Conservation (phyloP, 2,113 vertebrate species). For the Lethenteron camtschaticum region DNA sequence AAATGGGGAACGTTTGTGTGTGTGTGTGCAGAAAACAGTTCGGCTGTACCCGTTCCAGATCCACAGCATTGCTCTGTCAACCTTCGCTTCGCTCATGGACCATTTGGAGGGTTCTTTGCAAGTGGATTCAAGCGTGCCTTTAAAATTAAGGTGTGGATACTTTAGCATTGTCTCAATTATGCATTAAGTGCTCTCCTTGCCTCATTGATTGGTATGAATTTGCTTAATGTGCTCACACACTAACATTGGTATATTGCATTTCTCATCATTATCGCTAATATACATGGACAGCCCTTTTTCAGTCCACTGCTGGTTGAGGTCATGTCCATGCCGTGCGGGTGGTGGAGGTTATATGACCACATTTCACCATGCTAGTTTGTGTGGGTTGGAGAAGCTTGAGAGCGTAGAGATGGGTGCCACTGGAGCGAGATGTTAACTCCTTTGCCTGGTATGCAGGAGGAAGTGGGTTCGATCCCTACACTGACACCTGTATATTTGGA, state of each 20-base stretch:
- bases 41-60: slow-evolving; percentile 90
- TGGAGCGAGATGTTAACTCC: neutral
- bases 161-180: too few species aligned
- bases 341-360: too few species aligned
- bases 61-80: slow-evolving; percentile 83
- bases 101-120: slow-evolving; percentile 89
- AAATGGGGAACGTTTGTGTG: too few species aligned
- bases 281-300: too few species aligned
- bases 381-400: neutral
- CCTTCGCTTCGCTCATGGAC: slow-evolving; percentile 77
- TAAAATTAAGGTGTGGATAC: slow-evolving; percentile 63
- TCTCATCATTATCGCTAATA: neutral
- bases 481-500: too few species aligned
- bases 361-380: neutral
- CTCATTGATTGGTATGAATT: too few species aligned
- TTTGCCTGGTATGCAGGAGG: too few species aligned
- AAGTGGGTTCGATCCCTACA: too few species aligned
- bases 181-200: too few species aligned
- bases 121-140: slow-evolving; percentile 96
- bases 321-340: too few species aligned
- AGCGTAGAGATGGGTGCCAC: neutral
- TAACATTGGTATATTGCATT: neutral
- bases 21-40: slow-evolving; percentile 41
- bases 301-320: too few species aligned
- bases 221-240: too few species aligned